Evolutionary conservation across 2,888 invertebrate genomes (phyloP), one percentile per base, ranked within the genome.

Genomic region (Lasioglossum malachurum): DNA sequence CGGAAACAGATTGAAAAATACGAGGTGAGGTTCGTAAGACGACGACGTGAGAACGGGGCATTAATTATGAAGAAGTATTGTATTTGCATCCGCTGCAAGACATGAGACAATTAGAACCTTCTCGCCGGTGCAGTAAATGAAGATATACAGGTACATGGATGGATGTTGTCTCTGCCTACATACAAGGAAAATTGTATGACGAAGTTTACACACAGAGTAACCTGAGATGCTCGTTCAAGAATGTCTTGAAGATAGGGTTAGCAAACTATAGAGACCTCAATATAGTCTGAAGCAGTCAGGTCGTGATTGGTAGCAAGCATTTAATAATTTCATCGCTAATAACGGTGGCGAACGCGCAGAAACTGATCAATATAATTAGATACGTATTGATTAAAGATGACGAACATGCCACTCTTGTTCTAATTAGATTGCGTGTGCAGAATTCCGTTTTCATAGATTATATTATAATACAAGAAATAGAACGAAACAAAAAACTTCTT

Each of bases 181-280:
- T 38, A 8, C 57, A 38, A 38, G 75, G 75, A n/a, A 41, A 57
- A 57, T 23, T 75, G 19, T 38, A 75, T 23, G 57, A 41, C 16
- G 41, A 41, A 27, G 57, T 75, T 38, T 75, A 75, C 38, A 75
- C 38, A 75, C 41, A 41, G 16, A 60, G 75, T 53, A 75, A 57
- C 57, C 41, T 8, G 57, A 57, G 23, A 46, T 27, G 31, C 53
- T 57, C 38, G 10, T 75, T 57, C 57, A 57, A 57, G 23, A 35
- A 57, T 53, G 38, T 38, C 31, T 53, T 57, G 41, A 75, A 75
- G 44, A 57, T 38, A 41, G 38, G n/a, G 41, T 60, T 72, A 41
- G 38, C 67, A 19, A 64, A 64, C 64, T 64, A 31, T 16, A 16
- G 67, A 38, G 35, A 23, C 67, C 35, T 38, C 23, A 10, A 69